Evolutionary conservation across 2,888 invertebrate species (phyloP).

Genomic region (Zele albiditarsus): DNA sequence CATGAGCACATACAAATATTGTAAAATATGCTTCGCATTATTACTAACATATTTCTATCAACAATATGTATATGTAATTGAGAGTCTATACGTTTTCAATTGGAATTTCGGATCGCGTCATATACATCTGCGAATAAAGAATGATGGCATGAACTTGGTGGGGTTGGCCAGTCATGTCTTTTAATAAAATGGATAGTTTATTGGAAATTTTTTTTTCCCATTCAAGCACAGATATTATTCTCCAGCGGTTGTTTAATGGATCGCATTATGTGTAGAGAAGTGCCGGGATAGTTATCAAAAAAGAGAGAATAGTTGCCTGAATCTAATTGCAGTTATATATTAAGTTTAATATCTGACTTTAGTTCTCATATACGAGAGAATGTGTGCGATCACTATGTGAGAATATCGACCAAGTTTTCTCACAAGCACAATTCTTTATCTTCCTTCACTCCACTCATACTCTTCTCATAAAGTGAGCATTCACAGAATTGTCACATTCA

Average conservation of each 20-base stretch:
- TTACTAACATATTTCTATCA: neutral
- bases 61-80: too few species aligned
- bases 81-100: too few species aligned
- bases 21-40: neutral
- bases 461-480: slow-evolving; percentile 12
- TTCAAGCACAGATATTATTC: too few species aligned
- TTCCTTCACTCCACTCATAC: neutral
- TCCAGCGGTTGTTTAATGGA: too few species aligned
- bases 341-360: slow-evolving; percentile 68
- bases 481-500: neutral
- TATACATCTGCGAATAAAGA: slow-evolving; percentile 13
- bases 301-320: slow-evolving; percentile 55
- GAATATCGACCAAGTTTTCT: slow-evolving; percentile 66
- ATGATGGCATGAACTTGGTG: slow-evolving; percentile 36
- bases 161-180: slow-evolving; percentile 27
- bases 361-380: slow-evolving; percentile 48
- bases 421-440: slow-evolving; percentile 11
- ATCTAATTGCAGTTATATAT: slow-evolving; percentile 70
- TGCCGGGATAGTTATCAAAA: slow-evolving; percentile 26
- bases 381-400: slow-evolving; percentile 1
- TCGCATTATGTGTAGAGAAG: too few species aligned
- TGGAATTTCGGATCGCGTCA: too few species aligned
- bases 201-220: too few species aligned
- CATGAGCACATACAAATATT: neutral
- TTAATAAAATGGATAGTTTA: too few species aligned